A percentile compares a stretch with the other conserved stretches of the same genome.
Conservation (phyloP, 2,113 vertebrate species). For the Chrysochloris asiatica region DNA sequence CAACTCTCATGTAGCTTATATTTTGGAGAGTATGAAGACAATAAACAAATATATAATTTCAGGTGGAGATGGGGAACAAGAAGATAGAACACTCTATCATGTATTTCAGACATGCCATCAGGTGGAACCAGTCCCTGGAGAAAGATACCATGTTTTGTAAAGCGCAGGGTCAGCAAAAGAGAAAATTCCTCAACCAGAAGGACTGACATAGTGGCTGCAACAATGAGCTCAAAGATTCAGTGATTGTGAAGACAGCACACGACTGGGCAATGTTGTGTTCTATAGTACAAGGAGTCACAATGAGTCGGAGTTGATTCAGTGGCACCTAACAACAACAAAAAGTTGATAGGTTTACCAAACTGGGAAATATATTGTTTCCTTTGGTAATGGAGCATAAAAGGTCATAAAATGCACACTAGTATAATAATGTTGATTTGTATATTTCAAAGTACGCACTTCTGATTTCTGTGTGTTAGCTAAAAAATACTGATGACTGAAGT, state of each 20-base stretch:
- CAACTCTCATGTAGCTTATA: neutral
- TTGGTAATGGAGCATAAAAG: constrained; percentile 11
- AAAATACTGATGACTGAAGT: constrained; percentile 21
- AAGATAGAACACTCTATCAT: neutral
- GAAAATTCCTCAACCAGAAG: too few relatives aligned
- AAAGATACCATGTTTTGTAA: too few relatives aligned
- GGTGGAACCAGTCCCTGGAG: too few relatives aligned
- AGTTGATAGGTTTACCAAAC: neutral
- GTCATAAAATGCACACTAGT: neutral
- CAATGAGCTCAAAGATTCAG: neutral
- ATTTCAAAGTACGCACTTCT: constrained; percentile 38
- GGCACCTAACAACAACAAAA: neutral
- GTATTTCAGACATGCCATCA: too few relatives aligned
- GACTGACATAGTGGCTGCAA: too few relatives aligned
- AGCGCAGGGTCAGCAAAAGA: too few relatives aligned
- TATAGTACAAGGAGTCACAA: neutral
- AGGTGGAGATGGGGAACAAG: neutral
- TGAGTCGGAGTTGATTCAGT: neutral
- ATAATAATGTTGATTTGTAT: neutral
- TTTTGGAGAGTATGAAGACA: neutral
- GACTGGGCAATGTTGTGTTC: neutral
- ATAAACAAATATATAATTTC: neutral
- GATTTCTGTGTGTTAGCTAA: constrained; percentile 31
- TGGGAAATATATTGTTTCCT: constrained; percentile 27
- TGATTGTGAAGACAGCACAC: neutral